A percentile compares a stretch with the other conserved stretches of the same genome.
Evolutionary conservation across 2,113 vertebrate genomes (phyloP).

Genomic region (Barnardius zonarius): DNA sequence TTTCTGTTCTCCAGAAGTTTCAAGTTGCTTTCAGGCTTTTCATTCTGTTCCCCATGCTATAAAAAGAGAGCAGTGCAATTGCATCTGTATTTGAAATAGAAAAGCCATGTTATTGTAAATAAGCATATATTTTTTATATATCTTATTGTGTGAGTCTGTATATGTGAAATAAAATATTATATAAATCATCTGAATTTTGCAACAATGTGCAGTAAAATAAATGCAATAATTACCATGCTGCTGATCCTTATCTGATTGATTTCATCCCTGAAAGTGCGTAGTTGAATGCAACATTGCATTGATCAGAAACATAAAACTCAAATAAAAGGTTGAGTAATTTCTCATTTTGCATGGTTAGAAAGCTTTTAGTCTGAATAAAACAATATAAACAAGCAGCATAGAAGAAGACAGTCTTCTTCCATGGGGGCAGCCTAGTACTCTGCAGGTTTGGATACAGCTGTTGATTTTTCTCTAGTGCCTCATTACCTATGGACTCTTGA

Average conservation of each 20-base stretch:
- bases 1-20: not conserved
- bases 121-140: not conserved
- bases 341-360: not conserved
- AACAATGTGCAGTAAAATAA: not conserved
- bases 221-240: not conserved
- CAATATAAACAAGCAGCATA: not conserved
- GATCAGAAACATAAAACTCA: not conserved
- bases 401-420: not conserved
- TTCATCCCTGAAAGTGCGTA: not conserved
- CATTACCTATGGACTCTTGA: not conserved
- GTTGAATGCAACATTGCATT: not conserved
- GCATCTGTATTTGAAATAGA: not conserved
- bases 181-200: not conserved
- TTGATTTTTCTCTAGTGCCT: not conserved
- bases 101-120: not conserved
- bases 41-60: not conserved
- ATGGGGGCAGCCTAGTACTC: not conserved
- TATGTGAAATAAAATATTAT: not conserved
- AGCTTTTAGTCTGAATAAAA: not conserved
- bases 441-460: not conserved
- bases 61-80: not conserved
- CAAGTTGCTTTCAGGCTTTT: not conserved
- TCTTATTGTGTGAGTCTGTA: not conserved
- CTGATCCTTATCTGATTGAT: not conserved
- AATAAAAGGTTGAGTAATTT: not conserved